These are phyloP conservation scores for Poeciliopsis retropinna DNA, from an alignment of 2,113 vertebrate species.

Conservation along the genomic window DNA sequence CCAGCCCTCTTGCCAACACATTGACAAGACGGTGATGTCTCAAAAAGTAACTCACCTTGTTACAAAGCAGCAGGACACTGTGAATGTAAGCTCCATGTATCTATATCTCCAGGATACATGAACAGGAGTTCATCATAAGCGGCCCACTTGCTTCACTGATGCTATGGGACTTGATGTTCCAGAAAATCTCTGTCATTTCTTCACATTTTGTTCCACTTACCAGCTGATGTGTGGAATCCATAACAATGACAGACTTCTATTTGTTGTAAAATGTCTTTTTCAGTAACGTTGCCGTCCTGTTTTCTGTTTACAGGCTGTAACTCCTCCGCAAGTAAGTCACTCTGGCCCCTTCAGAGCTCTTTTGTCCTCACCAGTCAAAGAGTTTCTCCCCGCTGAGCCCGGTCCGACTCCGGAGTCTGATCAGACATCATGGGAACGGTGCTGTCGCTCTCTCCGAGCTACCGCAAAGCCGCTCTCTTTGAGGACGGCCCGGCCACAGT, in stretches of 20 bases:
- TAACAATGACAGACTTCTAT: background rate
- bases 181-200: background rate
- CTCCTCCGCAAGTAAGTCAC: conserved; percentile 27
- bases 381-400: conserved; percentile 8
- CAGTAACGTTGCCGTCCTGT: background rate
- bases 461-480: conserved; percentile 89
- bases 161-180: background rate
- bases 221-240: background rate
- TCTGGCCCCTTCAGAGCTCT: conserved; percentile 17
- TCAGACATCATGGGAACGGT: conserved; percentile 88
- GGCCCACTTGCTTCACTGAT: background rate
- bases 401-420: background rate
- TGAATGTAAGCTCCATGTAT: background rate
- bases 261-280: background rate
- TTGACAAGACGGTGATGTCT: too few relatives aligned
- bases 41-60: background rate
- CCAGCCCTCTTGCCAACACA: too few relatives aligned
- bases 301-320: conserved; percentile 38
- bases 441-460: conserved; percentile 90
- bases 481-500: conserved; percentile 88
- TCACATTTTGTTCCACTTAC: background rate
- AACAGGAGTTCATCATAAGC: too few relatives aligned
- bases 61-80: background rate
- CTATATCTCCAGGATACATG: too few relatives aligned
- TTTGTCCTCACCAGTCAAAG: conserved; percentile 28